A percentile compares a stretch with the other conserved stretches of the same genome.
Evolutionary conservation across 2,797 vertebrate genomes (phyloP).

Genomic region (Intellagama lesueurii): DNA sequence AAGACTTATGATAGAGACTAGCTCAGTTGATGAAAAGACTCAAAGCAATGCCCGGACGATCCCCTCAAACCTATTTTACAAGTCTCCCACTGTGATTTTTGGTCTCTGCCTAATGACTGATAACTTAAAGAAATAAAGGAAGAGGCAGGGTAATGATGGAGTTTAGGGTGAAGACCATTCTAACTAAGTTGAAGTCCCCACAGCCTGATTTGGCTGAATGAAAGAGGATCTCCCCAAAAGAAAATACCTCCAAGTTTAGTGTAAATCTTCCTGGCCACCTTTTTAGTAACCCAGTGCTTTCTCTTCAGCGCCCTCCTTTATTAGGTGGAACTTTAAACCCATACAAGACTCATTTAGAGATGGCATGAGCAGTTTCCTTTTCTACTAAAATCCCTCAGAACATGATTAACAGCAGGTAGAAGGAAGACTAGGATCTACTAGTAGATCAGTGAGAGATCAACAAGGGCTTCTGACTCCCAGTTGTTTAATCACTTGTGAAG

Average conservation of each 20-base stretch:
- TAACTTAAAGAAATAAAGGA: slow-evolving; percentile 57
- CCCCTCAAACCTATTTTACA: slow-evolving; percentile 68
- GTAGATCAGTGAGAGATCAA: not conserved
- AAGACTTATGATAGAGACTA: slow-evolving; percentile 79
- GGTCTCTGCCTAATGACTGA: slow-evolving; percentile 67
- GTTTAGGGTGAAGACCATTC: slow-evolving; percentile 16
- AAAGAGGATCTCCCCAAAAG: slow-evolving; percentile 15
- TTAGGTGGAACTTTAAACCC: slow-evolving; percentile 7
- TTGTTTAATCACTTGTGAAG: not conserved
- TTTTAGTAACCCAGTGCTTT: slow-evolving; percentile 41
- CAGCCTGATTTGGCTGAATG: slow-evolving; percentile 37
- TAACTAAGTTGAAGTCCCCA: slow-evolving; percentile 54
- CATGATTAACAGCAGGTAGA: not conserved
- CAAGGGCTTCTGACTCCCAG: not conserved
- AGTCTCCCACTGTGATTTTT: slow-evolving; percentile 64
- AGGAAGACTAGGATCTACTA: too few relatives aligned
- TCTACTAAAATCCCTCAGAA: not conserved
- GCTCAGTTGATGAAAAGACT: slow-evolving; percentile 76
- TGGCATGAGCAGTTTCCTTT: not conserved
- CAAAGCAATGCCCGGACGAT: slow-evolving; percentile 70
- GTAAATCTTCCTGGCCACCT: slow-evolving; percentile 27
- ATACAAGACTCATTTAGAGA: slow-evolving; percentile 2
- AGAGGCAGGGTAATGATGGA: not conserved
- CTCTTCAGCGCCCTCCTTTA: slow-evolving; percentile 45
- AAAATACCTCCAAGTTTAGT: slow-evolving; percentile 44